Evolutionary conservation across 2,888 invertebrate species (phyloP).

Genomic region (Ephialtes manifestator): DNA sequence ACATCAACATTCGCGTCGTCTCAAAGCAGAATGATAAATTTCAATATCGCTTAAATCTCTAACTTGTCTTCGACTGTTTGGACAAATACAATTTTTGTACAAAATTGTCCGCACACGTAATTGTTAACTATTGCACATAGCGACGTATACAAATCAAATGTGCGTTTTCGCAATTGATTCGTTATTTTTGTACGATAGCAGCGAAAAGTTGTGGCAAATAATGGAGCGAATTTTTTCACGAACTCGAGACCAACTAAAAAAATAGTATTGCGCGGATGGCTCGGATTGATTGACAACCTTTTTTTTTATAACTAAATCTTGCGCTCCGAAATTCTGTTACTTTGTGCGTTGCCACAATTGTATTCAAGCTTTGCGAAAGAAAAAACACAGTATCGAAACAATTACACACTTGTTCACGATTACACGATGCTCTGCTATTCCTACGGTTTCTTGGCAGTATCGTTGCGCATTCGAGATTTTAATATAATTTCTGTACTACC

Average conservation of each 20-base stretch:
- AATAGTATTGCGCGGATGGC: background rate
- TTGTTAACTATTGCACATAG: conserved; percentile 47
- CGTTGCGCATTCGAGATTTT: background rate
- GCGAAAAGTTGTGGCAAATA: background rate
- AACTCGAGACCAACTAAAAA: conserved; percentile 18
- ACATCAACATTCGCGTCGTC: background rate
- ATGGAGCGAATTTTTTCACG: conserved; percentile 18
- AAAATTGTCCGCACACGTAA: conserved; percentile 42
- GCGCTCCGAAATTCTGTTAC: background rate
- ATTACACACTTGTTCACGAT: no score
- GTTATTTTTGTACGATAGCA: conserved; percentile 57
- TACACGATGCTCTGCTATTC: background rate
- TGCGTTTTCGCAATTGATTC: conserved; percentile 22
- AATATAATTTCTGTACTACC: background rate
- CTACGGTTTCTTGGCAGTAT: background rate
- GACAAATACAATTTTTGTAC: conserved; percentile 56
- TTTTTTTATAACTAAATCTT: conserved; percentile 1
- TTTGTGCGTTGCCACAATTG: background rate
- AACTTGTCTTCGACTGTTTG: background rate
- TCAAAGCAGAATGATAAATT: conserved; percentile 6
- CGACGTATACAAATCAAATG: conserved; percentile 14
- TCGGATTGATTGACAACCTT: conserved; percentile 19
- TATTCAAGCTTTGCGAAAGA: background rate
- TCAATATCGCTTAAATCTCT: background rate
- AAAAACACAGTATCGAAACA: background rate